These are phyloP conservation scores for Cinclus cinclus DNA, from an alignment of 2,113 vertebrate species.

Conservation along the genomic window DNA sequence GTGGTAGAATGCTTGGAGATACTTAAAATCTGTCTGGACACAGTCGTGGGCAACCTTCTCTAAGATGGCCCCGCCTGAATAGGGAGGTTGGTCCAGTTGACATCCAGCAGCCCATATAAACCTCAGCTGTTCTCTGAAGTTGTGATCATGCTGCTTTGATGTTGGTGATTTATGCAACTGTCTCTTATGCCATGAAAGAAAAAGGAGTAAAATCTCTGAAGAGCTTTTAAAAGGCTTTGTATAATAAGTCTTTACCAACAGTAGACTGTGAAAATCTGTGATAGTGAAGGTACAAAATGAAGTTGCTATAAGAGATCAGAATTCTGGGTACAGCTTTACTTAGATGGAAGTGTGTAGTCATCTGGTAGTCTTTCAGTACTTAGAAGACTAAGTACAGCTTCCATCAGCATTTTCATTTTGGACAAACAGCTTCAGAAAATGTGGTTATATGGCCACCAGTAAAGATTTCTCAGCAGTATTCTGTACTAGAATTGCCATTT, in stretches of 20 bases:
- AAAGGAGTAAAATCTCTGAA: not conserved
- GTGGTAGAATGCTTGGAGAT: not conserved
- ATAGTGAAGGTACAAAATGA: not conserved
- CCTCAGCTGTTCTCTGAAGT: not conserved
- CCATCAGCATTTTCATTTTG: not conserved
- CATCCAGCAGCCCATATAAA: not conserved
- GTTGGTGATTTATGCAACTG: not conserved
- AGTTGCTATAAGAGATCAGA: not conserved
- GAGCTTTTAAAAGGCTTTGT: not conserved
- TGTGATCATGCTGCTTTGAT: not conserved
- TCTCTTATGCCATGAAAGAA: not conserved
- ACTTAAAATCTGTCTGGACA: not conserved
- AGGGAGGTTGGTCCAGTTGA: fast-evolving
- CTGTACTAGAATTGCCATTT: not conserved
- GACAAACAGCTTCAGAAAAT: not conserved
- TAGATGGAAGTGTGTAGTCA: not conserved
- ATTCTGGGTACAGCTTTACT: not conserved
- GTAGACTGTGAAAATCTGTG: not conserved
- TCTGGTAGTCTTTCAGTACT: not conserved
- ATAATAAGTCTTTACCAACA: not conserved
- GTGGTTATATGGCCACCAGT: not conserved
- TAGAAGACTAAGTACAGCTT: not conserved
- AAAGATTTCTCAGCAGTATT: not conserved
- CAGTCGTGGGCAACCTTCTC: not conserved
- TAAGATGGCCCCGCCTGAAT: not conserved